These are phyloP conservation scores for Limenitis camilla DNA, from an alignment of 2,888 invertebrate species.

Conservation along the genomic window DNA sequence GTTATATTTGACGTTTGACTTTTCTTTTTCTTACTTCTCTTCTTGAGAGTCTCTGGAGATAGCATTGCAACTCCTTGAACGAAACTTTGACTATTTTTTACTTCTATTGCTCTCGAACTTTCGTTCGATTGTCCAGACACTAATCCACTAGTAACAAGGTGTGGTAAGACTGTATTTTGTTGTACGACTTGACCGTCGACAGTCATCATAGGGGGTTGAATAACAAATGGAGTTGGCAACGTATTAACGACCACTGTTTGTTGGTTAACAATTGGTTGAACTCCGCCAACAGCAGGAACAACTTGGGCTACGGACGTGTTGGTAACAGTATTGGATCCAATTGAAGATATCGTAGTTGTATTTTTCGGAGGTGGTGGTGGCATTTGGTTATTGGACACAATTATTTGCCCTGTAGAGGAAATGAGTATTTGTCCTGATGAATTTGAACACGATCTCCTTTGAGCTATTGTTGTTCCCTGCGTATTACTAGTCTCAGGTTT, in stretches of 20 bases:
- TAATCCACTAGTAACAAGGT: constrained; percentile 79
- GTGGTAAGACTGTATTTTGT: constrained; percentile 81
- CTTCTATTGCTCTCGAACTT: constrained; percentile 69
- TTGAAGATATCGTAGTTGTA: constrained; percentile 73
- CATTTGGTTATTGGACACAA: constrained; percentile 79
- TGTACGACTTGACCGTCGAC: constrained; percentile 82
- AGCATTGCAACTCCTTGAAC: constrained; percentile 69
- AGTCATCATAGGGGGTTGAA: constrained; percentile 85
- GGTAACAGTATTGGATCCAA: constrained; percentile 77
- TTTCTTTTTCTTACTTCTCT: constrained; percentile 83
- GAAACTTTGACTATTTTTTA: constrained; percentile 61
- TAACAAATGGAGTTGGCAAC: constrained; percentile 83
- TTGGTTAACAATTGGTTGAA: constrained; percentile 81
- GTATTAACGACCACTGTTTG: constrained; percentile 88
- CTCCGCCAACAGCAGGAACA: constrained; percentile 76
- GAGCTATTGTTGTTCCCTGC: constrained; percentile 46
- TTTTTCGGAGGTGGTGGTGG: constrained; percentile 78
- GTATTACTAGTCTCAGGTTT: constrained; percentile 60
- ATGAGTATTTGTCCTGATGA: constrained; percentile 82
- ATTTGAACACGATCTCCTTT: constrained; percentile 40
- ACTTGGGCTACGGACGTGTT: constrained; percentile 79
- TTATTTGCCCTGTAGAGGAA: constrained; percentile 82
- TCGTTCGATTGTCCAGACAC: constrained; percentile 72
- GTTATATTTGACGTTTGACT: constrained; percentile 77
- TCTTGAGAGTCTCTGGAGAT: constrained; percentile 81